Evolutionary conservation across 2,113 vertebrate genomes (phyloP).

Genomic region (Ameiurus melas): DNA sequence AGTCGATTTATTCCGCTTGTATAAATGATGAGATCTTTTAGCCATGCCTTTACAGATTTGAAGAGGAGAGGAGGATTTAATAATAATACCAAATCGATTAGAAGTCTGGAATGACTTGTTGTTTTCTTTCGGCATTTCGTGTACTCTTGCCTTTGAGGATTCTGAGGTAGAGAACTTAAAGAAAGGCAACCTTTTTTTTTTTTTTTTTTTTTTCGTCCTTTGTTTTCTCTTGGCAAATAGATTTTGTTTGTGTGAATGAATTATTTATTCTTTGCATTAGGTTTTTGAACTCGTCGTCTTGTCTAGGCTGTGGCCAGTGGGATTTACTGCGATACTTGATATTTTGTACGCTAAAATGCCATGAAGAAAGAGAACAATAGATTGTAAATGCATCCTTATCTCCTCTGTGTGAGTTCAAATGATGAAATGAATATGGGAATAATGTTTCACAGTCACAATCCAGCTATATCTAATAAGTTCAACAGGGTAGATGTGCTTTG

Average conservation of each 20-base stretch:
- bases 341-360: not conserved
- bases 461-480: not conserved
- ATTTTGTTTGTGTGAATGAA: constrained; percentile 12
- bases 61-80: not conserved
- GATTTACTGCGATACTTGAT: not conserved
- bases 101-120: constrained; percentile 18
- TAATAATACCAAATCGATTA: constrained; percentile 15
- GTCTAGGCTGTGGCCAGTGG: not conserved
- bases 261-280: constrained; percentile 49
- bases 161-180: not conserved
- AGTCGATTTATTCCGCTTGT: not conserved
- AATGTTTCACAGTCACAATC: not conserved
- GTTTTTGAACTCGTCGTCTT: not conserved
- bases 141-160: not conserved
- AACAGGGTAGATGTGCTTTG: not conserved
- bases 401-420: not conserved
- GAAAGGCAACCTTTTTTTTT: not conserved
- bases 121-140: not conserved
- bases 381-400: not conserved
- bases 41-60: constrained; percentile 21
- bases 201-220: not conserved
- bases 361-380: not conserved
- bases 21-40: not conserved
- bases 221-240: constrained; percentile 29
- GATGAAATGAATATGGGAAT: not conserved